Evolutionary conservation across 2,888 invertebrate species (phyloP), one percentile per base, ranked within the genome.

Genomic region (Phragmatobia fuliginosa): DNA sequence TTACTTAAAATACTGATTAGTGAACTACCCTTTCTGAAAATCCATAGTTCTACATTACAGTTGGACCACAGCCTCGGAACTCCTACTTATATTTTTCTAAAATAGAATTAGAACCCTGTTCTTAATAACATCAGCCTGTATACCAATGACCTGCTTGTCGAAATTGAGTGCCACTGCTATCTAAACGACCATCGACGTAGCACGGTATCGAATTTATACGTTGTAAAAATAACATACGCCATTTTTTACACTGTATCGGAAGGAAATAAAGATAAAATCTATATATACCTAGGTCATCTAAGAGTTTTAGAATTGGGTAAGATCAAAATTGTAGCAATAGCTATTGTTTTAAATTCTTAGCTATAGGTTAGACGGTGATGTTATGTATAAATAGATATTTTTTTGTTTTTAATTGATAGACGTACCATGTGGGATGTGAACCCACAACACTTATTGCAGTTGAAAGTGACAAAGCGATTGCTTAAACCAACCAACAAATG

Each of bases 81-180:
- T n/a, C n/a, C n/a, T n/a, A 38, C 38, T 14, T 14, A 41, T 2
- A 5, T 4, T 41, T 41, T 41, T 41, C 18, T 18, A n/a, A 33
- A n/a, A 21, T 11, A n/a, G 11, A 25, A 16, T 3, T 36, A 6
- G 1, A 33, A 36, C 33, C 25, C 18, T 36, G 18, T 16, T 60
- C 11, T 25, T 28, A 49, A 45, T 58, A 38, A 36, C 8, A 18
- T 58, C 36, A 58, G 33, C 31, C 58, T 33, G 14, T 14, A 45
- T 7, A 38, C 52, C 28, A 68, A 28, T 64, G 60, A 59, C 68
- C 64, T 68, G 71, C 73, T 78, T 80, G 87, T 85, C 87, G 81
- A 85, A 88, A 88, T 88, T 86, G 85, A 85, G 89, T 88, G 87
- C 83, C 85, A 77, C 83, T 77, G 78, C 61, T 84, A 89, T 89